Conservation (phyloP, 1,140 invertebrate species). For the Habropoda laboriosa region DNA sequence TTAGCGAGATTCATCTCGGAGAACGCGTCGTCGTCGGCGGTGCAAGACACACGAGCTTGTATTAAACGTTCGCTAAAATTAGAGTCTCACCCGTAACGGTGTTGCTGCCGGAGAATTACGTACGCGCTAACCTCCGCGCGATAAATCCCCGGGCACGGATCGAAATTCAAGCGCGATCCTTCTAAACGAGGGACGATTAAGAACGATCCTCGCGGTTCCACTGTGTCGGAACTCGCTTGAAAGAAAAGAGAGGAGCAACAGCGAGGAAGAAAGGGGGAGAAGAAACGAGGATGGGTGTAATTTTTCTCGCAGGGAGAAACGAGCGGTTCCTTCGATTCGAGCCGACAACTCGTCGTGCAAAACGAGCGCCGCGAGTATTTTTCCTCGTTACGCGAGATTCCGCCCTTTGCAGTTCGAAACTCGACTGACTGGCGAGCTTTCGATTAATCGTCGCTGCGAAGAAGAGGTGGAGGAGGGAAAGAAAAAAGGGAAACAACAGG, state of each 20-base stretch:
- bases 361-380: constrained; percentile 25
- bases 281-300: not conserved
- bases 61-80: constrained; percentile 4
- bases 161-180: not conserved
- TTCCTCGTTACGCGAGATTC: not conserved
- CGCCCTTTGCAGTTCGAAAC: not conserved
- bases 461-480: not conserved
- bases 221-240: not conserved
- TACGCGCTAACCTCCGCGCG: too few relatives aligned
- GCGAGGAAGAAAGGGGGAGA: not conserved
- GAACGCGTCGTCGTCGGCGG: not conserved
- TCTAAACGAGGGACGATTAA: too few relatives aligned
- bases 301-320: not conserved
- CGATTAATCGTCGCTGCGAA: constrained; percentile 32
- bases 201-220: too few relatives aligned
- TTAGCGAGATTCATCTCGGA: too few relatives aligned
- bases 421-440: constrained; percentile 25
- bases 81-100: constrained; percentile 20
- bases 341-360: not conserved
- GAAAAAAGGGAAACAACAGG: not conserved
- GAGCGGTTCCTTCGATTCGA: not conserved
- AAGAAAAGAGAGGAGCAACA: too few relatives aligned
- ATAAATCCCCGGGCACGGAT: not conserved
- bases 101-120: not conserved
- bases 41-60: not conserved